Conservation (phyloP, 2,888 invertebrate genomes). For the Cephus rjabovi region DNA sequence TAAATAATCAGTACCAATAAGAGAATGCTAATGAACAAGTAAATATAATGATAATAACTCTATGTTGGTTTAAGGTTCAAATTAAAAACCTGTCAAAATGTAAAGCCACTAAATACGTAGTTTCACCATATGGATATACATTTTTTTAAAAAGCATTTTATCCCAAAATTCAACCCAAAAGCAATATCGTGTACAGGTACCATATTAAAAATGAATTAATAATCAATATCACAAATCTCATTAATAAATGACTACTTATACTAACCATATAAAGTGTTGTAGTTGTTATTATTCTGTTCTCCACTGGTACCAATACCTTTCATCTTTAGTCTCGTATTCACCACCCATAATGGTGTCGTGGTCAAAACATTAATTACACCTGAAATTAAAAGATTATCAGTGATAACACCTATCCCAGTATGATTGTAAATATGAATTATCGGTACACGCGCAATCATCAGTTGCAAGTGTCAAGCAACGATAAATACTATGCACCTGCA, state of each 20-base stretch:
- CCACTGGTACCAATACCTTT: conserved; percentile 69
- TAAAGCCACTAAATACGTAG: neutral
- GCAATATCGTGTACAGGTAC: neutral
- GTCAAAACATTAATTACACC: conserved; percentile 83
- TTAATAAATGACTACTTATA: neutral
- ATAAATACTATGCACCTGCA: conserved; percentile 71
- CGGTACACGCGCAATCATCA: neutral
- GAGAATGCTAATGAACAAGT: neutral
- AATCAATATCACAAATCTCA: neutral
- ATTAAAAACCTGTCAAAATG: neutral
- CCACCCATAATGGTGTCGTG: conserved; percentile 94
- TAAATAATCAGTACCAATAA: neutral
- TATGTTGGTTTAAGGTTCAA: neutral
- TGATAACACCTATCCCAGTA: neutral
- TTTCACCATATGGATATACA: neutral
- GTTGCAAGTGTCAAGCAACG: neutral
- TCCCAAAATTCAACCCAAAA: neutral
- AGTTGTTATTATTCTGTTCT: conserved; percentile 50
- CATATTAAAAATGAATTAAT: neutral
- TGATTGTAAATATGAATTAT: neutral
- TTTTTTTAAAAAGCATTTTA: neutral
- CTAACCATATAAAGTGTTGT: conserved; percentile 56
- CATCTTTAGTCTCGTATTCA: conserved; percentile 89
- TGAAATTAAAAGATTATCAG: conserved; percentile 41
- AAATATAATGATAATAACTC: neutral